These are phyloP conservation scores for Argyrosomus japonicus DNA, from an alignment of 2,113 vertebrate genomes.

Conservation along the genomic window DNA sequence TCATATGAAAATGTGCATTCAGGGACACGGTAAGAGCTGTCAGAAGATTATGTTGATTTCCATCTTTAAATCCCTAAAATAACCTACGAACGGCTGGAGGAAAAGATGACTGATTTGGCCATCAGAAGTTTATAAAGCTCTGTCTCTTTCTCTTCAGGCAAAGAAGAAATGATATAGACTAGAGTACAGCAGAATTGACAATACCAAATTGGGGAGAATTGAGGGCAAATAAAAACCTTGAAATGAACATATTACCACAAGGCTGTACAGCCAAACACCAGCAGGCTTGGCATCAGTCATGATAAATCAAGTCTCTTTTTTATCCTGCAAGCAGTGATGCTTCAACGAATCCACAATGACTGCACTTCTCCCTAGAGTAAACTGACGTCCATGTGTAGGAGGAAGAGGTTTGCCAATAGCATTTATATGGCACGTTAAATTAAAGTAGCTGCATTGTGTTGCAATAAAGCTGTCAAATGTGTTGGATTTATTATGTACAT, in stretches of 20 bases:
- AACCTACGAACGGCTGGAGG: neutral
- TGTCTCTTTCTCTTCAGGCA: neutral
- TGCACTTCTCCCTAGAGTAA: slow-evolving; percentile 20
- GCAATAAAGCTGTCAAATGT: slow-evolving; percentile 59
- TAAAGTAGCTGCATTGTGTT: slow-evolving; percentile 56
- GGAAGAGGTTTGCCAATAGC: slow-evolving; percentile 37
- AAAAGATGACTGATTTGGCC: neutral
- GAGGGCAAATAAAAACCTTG: slow-evolving; percentile 16
- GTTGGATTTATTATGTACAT: slow-evolving; percentile 53
- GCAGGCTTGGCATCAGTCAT: neutral
- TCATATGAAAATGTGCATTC: neutral
- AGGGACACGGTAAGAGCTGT: neutral
- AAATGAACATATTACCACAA: slow-evolving; percentile 13
- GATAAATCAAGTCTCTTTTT: slow-evolving; percentile 23
- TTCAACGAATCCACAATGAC: slow-evolving; percentile 8
- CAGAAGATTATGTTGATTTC: neutral
- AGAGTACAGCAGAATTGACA: neutral
- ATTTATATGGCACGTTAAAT: slow-evolving; percentile 63
- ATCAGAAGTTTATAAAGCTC: neutral
- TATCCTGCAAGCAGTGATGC: slow-evolving; percentile 23
- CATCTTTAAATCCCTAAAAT: neutral
- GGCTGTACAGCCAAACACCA: neutral
- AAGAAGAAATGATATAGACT: neutral
- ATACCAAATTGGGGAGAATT: neutral
- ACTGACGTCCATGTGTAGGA: slow-evolving; percentile 51